Percentiles rank a stretch among this genome's conserved stretches.
These are phyloP conservation scores for Theretra japonica DNA, from an alignment of 2,888 invertebrate species.

Conservation along the genomic window DNA sequence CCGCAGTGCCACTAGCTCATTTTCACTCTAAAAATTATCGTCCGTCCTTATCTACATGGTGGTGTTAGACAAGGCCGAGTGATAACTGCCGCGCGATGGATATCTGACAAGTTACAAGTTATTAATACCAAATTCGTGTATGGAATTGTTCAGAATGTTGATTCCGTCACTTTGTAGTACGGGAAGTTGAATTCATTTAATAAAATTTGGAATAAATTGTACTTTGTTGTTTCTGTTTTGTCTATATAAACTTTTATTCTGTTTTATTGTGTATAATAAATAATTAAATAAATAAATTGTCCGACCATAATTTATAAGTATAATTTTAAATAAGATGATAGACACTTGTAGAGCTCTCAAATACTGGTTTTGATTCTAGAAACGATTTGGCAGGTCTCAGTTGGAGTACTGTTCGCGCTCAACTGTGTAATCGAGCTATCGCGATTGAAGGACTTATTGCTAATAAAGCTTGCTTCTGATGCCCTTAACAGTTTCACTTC, in stretches of 20 bases:
- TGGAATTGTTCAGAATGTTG: background rate
- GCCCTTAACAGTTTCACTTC: background rate
- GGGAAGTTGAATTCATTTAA: background rate
- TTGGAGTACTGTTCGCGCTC: background rate
- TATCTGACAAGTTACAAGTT: slow-evolving; percentile 19
- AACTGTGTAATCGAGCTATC: background rate
- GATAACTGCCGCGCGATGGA: slow-evolving; percentile 14
- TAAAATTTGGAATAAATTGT: too few species aligned
- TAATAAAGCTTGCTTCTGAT: background rate
- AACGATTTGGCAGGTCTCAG: background rate
- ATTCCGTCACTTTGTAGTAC: background rate
- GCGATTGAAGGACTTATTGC: slow-evolving; percentile 1
- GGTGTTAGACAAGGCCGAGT: slow-evolving; percentile 33
- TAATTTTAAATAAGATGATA: too few species aligned
- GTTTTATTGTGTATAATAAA: background rate
- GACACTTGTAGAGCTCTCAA: slow-evolving; percentile 6
- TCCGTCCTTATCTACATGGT: slow-evolving; percentile 36
- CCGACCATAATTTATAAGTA: too few species aligned
- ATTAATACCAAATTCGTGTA: slow-evolving; percentile 6
- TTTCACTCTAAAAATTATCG: slow-evolving; percentile 38
- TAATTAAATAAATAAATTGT: too few species aligned
- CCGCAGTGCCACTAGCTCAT: slow-evolving; percentile 37
- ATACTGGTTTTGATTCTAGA: background rate
- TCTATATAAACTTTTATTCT: too few species aligned
- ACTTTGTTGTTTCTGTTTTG: too few species aligned